Percentiles rank a stretch among this genome's conserved stretches.
Conservation (phyloP, 2,113 vertebrate species). For the Alethe castanea region DNA sequence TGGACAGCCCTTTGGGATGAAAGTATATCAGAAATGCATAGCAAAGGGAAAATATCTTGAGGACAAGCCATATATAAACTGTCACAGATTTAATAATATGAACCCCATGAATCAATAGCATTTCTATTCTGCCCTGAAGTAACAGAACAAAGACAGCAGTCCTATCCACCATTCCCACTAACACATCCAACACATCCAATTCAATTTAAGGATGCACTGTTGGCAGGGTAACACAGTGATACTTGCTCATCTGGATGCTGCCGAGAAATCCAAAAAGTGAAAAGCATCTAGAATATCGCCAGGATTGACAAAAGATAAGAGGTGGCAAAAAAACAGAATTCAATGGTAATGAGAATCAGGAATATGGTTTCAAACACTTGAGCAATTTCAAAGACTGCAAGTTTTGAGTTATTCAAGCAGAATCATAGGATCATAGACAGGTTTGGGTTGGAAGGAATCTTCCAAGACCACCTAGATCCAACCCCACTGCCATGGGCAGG, state of each 20-base stretch:
- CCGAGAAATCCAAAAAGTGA: neutral
- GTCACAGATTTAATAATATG: neutral
- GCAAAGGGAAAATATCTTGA: neutral
- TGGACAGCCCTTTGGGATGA: neutral
- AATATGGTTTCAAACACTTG: neutral
- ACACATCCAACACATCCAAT: neutral
- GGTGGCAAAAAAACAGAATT: neutral
- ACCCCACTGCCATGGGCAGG: neutral
- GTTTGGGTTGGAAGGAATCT: neutral
- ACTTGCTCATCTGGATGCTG: neutral
- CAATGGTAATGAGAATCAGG: neutral
- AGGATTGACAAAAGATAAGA: neutral
- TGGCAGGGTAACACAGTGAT: fast-evolving
- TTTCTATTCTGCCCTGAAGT: neutral
- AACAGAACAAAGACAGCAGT: neutral
- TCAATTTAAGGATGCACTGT: neutral
- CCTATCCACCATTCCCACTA: neutral
- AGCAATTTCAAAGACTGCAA: neutral
- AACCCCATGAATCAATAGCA: neutral
- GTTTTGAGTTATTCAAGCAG: neutral
- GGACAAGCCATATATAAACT: neutral
- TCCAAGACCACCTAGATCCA: neutral
- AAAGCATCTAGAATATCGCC: neutral
- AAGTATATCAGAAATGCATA: neutral
- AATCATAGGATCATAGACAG: neutral